A percentile compares a stretch with the other conserved stretches of the same genome.
Evolutionary conservation across 2,113 vertebrate genomes (phyloP).

Genomic region (Dicaeum eximium): DNA sequence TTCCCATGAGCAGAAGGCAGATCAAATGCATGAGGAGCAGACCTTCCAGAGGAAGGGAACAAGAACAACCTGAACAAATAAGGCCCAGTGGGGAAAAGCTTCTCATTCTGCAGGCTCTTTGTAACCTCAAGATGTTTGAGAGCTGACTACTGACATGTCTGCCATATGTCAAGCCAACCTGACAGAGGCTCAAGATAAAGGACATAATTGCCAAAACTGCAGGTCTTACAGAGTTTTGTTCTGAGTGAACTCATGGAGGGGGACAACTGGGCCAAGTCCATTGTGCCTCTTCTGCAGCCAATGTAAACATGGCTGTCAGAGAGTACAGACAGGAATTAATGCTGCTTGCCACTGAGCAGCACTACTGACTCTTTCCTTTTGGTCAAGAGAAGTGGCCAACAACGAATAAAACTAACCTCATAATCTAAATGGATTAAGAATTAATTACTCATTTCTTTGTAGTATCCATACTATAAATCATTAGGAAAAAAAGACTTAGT

Average conservation of each 20-base stretch:
- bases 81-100: not conserved
- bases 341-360: not conserved
- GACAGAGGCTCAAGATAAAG: not conserved
- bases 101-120: not conserved
- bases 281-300: not conserved
- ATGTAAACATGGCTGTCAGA: fast-evolving
- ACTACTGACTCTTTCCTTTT: not conserved
- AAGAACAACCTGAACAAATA: not conserved
- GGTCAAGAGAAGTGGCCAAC: not conserved
- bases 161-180: not conserved
- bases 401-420: not conserved
- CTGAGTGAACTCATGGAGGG: not conserved
- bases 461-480: not conserved
- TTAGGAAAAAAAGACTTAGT: not conserved
- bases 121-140: not conserved
- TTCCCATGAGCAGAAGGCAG: not conserved
- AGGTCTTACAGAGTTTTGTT: not conserved
- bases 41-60: not conserved
- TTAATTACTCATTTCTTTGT: not conserved
- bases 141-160: not conserved
- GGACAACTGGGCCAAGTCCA: not conserved
- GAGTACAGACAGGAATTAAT: not conserved
- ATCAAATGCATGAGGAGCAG: not conserved
- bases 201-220: not conserved
- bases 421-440: not conserved